These are phyloP conservation scores for Boloria selene DNA, from an alignment of 2,888 invertebrate genomes.

Conservation along the genomic window DNA sequence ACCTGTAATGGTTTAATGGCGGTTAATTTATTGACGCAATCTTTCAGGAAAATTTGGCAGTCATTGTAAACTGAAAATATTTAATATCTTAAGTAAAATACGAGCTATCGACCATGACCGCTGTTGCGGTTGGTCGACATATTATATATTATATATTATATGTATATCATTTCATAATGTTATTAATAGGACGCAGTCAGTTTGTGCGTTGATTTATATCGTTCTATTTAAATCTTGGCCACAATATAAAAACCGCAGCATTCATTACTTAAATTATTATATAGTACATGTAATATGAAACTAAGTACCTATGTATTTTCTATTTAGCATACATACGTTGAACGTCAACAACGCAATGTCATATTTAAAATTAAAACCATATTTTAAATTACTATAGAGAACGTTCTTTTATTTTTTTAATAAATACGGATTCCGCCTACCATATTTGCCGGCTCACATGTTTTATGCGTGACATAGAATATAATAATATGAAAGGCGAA, in stretches of 20 bases:
- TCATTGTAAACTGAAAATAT: constrained; percentile 5
- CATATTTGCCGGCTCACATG: constrained; percentile 1
- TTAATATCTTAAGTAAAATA: constrained; percentile 22
- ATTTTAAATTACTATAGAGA: constrained; percentile 6
- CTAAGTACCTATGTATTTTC: background rate
- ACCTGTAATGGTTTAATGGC: too few species aligned
- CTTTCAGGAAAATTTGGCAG: background rate
- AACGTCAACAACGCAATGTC: constrained; percentile 3
- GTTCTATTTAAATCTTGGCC: constrained; percentile 32
- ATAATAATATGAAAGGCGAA: too few species aligned
- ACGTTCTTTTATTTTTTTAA: background rate
- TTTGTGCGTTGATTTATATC: constrained; percentile 34
- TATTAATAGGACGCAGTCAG: constrained; percentile 38
- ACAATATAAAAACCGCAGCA: constrained; percentile 29
- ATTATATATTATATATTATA: constrained; percentile 3
- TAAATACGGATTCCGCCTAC: background rate
- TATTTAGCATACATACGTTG: background rate
- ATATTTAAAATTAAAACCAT: constrained; percentile 14
- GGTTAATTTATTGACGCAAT: too few species aligned
- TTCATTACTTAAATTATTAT: constrained; percentile 29
- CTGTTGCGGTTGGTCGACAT: constrained; percentile 29
- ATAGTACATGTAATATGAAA: constrained; percentile 8
- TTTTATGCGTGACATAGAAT: background rate
- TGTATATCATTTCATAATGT: constrained; percentile 27
- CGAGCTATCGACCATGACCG: constrained; percentile 12